phyloP scores from a whole-genome alignment of 2,888 invertebrate species.

The Erpobdella octoculata region DNA sequence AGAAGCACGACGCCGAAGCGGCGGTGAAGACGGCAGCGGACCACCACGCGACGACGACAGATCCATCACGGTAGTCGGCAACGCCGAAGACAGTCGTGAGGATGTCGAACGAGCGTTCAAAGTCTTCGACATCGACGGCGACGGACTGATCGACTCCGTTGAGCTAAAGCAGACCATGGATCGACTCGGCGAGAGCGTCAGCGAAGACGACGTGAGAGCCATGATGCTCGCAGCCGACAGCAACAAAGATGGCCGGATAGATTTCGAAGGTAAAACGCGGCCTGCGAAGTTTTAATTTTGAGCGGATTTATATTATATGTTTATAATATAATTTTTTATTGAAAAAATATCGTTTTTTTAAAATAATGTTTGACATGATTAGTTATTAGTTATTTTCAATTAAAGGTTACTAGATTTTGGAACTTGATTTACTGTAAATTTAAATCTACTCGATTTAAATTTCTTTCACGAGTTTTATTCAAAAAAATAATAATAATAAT shows the following conservation, averaged over 20 bases:
- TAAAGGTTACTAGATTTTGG: neutral
- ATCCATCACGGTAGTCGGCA: neutral
- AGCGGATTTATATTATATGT: too few species aligned
- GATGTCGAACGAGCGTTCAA: constrained; percentile 34
- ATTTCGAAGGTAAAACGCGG: constrained; percentile 50
- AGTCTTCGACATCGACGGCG: constrained; percentile 36
- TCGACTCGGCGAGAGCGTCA: constrained; percentile 46
- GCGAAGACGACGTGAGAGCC: constrained; percentile 47
- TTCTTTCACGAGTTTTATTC: neutral
- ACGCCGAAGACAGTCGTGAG: constrained; percentile 1
- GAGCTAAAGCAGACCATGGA: constrained; percentile 48
- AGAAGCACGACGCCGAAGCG: neutral
- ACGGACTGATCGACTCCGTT: constrained; percentile 47
- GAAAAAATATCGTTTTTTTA: too few species aligned
- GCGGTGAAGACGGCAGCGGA: neutral
- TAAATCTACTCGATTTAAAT: neutral
- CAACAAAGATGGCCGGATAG: constrained; percentile 49
- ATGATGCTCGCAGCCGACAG: constrained; percentile 49
- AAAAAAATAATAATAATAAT: neutral
- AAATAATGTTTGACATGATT: too few species aligned
- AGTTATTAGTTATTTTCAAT: neutral
- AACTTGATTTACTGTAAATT: neutral
- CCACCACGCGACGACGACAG: neutral
- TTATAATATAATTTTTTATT: too few species aligned
- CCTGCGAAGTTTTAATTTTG: too few species aligned